Evolutionary conservation across 2,797 vertebrate genomes (phyloP).

Genomic region (Myripristis jacobus): DNA sequence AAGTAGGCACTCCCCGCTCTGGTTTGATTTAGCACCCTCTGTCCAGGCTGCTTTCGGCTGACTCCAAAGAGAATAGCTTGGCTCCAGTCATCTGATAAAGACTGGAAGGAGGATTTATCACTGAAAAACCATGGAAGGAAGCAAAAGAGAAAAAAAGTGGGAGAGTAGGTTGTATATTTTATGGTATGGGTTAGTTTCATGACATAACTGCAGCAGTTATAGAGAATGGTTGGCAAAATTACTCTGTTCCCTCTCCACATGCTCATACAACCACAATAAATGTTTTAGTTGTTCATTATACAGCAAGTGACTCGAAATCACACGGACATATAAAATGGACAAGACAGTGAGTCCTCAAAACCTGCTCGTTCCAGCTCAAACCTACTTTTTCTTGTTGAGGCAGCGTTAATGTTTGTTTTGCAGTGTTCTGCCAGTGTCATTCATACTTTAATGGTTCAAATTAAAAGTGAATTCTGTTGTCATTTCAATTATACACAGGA

Average conservation of each 20-base stretch:
- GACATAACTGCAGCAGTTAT: constrained; percentile 38
- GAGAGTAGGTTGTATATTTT: constrained; percentile 38
- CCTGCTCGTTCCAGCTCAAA: too few relatives aligned
- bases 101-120: constrained; percentile 67
- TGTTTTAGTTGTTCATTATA: constrained; percentile 12
- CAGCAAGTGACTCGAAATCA: not conserved
- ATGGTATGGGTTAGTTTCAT: constrained; percentile 40
- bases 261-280: constrained; percentile 18
- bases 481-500: constrained; percentile 19
- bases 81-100: constrained; percentile 65
- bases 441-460: constrained; percentile 30
- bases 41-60: constrained; percentile 70
- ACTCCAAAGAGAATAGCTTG: constrained; percentile 71
- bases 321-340: constrained; percentile 30
- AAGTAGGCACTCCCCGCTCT: constrained; percentile 50
- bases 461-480: constrained; percentile 33
- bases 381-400: constrained; percentile 6
- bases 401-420: constrained; percentile 5
- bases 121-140: constrained; percentile 28
- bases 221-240: constrained; percentile 33
- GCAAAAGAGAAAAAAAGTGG: constrained; percentile 30
- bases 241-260: constrained; percentile 15
- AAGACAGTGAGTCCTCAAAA: constrained; percentile 5
- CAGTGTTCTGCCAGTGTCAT: too few relatives aligned
- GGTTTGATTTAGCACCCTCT: constrained; percentile 71